These are phyloP conservation scores for Erythrocercus mccallii DNA, from an alignment of 2,113 vertebrate species.

Conservation along the genomic window DNA sequence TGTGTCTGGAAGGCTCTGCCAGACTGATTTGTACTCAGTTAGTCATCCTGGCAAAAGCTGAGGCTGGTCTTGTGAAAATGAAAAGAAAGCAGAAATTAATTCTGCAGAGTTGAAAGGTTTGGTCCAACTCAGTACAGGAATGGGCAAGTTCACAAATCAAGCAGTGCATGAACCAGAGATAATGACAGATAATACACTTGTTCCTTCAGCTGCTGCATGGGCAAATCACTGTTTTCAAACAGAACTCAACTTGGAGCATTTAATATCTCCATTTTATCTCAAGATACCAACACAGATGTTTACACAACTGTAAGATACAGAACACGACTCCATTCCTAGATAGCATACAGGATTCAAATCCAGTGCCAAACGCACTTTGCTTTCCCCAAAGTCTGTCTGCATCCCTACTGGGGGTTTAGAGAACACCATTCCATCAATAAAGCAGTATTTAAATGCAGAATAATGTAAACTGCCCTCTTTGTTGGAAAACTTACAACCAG, in stretches of 20 bases:
- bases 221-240: not conserved
- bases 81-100: not conserved
- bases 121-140: not conserved
- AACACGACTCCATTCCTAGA: not conserved
- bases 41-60: conserved; percentile 21
- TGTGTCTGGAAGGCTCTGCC: not conserved
- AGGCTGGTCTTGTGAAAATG: not conserved
- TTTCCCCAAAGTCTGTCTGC: not conserved
- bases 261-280: not conserved
- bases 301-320: not conserved
- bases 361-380: not conserved
- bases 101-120: not conserved
- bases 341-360: not conserved
- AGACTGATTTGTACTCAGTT: not conserved
- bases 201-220: not conserved
- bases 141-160: not conserved
- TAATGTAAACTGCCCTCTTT: not conserved
- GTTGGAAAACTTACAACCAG: not conserved
- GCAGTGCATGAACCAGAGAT: not conserved
- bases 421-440: not conserved
- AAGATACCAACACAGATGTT: not conserved
- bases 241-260: not conserved
- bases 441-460: not conserved
- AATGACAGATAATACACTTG: not conserved
- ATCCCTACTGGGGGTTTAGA: not conserved